Evolutionary conservation across 2,113 vertebrate genomes (phyloP).

Genomic region (Carollia perspicillata): DNA sequence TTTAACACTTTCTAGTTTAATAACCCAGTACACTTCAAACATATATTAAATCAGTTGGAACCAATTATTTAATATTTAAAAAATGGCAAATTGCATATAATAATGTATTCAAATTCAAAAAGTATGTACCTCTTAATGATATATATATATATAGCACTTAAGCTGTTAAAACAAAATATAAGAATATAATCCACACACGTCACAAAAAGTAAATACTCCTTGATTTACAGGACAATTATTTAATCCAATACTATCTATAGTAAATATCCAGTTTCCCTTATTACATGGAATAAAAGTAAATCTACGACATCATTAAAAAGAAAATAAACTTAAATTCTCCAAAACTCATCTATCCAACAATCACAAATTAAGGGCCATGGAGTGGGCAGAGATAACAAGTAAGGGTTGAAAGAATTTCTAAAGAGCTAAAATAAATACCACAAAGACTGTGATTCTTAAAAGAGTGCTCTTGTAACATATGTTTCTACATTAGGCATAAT

Average conservation of each 20-base stretch:
- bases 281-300: not conserved
- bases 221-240: not conserved
- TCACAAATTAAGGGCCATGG: not conserved
- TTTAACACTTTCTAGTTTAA: not conserved
- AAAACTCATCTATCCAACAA: not conserved
- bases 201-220: not conserved
- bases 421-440: not conserved
- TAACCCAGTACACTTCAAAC: not conserved
- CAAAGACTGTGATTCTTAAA: not conserved
- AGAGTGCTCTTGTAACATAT: not conserved
- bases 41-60: not conserved
- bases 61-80: conserved; percentile 18
- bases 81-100: not conserved
- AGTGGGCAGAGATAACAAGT: not conserved
- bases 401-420: not conserved
- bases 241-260: not conserved
- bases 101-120: not conserved
- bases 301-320: not conserved
- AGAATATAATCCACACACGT: not conserved
- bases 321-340: not conserved
- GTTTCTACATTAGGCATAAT: not conserved
- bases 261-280: not conserved
- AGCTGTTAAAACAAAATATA: not conserved
- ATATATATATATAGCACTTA: not conserved
- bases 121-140: not conserved